phyloP scores from a whole-genome alignment of 2,797 vertebrate species.

The Anabacerthia variegaticeps region DNA sequence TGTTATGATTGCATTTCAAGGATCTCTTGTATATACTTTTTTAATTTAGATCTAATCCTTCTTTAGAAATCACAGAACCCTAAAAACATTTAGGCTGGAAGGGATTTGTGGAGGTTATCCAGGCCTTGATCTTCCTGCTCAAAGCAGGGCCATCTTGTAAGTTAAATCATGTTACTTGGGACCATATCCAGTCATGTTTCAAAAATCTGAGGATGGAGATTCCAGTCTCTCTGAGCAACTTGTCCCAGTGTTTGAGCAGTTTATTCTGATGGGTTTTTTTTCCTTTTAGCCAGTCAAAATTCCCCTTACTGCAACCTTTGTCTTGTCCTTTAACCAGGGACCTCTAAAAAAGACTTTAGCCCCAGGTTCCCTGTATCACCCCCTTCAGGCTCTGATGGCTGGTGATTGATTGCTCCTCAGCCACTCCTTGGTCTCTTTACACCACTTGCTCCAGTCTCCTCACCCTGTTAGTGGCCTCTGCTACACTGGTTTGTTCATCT shows the following conservation, averaged over 20 bases:
- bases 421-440: neutral
- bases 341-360: neutral
- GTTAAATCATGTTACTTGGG: neutral
- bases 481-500: neutral
- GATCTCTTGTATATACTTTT: slow-evolving; percentile 10
- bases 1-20: neutral
- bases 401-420: neutral
- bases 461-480: neutral
- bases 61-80: slow-evolving; percentile 10
- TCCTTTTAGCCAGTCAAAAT: neutral
- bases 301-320: neutral
- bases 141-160: neutral
- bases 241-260: neutral
- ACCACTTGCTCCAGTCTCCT: neutral
- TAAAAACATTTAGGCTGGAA: slow-evolving; percentile 41
- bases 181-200: fast-evolving
- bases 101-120: slow-evolving; percentile 5
- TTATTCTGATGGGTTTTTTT: neutral
- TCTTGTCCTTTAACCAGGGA: neutral
- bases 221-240: neutral
- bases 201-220: neutral
- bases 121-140: neutral
- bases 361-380: neutral
- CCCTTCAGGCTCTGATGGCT: neutral
- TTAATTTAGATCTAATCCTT: slow-evolving; percentile 40